Conservation (phyloP, 2,888 invertebrate genomes). For the Thera britannica region DNA sequence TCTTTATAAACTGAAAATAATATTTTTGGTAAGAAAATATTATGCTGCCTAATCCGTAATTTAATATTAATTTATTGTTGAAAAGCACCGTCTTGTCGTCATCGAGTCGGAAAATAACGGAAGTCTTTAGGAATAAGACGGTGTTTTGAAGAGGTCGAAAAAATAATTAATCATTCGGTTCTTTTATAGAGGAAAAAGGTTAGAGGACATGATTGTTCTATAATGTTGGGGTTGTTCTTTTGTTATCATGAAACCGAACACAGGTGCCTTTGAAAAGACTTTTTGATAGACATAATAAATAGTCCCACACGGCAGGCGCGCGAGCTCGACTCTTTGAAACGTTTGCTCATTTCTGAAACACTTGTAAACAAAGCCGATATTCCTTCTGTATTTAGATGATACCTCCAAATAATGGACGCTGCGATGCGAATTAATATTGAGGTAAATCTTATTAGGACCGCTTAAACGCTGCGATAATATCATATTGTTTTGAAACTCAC, state of each 20-base stretch:
- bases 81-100: conserved; percentile 76
- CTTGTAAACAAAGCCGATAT: conserved; percentile 62
- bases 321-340: conserved; percentile 48
- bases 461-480: conserved; percentile 82
- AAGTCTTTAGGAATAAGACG: conserved; percentile 82
- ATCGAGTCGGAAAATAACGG: conserved; percentile 83
- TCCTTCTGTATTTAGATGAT: conserved; percentile 74
- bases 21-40: conserved; percentile 49
- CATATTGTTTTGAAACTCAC: conserved; percentile 82
- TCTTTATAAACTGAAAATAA: conserved; percentile 18
- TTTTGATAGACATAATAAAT: conserved; percentile 45
- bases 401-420: conserved; percentile 79
- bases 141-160: conserved; percentile 82
- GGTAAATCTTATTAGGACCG: conserved; percentile 84
- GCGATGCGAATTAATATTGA: conserved; percentile 83
- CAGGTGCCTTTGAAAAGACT: conserved; percentile 42
- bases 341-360: conserved; percentile 52
- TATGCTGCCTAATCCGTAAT: conserved; percentile 70
- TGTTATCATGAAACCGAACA: conserved; percentile 63
- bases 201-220: conserved; percentile 77
- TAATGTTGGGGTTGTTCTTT: conserved; percentile 74
- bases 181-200: conserved; percentile 79
- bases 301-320: conserved; percentile 45
- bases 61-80: conserved; percentile 79
- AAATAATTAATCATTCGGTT: conserved; percentile 82